These are phyloP conservation scores for Drosophila bocki DNA, from an alignment of 1,140 invertebrate genomes.

Conservation along the genomic window DNA sequence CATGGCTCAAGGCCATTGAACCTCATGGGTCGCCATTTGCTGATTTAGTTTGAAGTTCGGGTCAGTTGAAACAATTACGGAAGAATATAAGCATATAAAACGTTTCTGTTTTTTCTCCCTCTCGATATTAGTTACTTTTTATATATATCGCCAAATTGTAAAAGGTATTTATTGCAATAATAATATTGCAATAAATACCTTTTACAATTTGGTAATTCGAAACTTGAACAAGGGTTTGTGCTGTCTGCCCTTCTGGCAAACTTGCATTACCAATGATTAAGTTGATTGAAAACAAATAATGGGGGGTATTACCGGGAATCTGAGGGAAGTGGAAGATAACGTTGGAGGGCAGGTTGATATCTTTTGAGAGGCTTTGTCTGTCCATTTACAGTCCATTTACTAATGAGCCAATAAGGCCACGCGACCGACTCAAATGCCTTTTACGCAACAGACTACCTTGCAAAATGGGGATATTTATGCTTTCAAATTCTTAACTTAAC, in stretches of 20 bases:
- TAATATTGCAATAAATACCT: not conserved
- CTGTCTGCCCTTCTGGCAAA: not conserved
- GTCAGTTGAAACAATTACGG: not conserved
- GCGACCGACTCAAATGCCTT: slow-evolving; percentile 26
- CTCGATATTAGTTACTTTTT: not conserved
- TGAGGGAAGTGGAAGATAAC: slow-evolving; percentile 10
- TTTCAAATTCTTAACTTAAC: slow-evolving; percentile 7
- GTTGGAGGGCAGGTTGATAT: slow-evolving; percentile 34
- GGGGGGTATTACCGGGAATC: slow-evolving; percentile 22
- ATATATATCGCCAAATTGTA: too few relatives aligned
- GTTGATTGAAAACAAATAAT: slow-evolving; percentile 46
- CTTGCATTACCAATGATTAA: slow-evolving; percentile 48
- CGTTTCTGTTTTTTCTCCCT: not conserved
- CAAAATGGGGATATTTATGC: slow-evolving; percentile 11
- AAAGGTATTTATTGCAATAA: too few relatives aligned
- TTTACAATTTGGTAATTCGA: slow-evolving; percentile 9
- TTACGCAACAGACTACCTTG: not conserved
- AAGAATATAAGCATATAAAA: not conserved
- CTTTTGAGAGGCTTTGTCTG: slow-evolving; percentile 66
- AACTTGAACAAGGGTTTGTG: not conserved
- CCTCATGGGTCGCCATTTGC: not conserved
- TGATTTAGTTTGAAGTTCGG: not conserved
- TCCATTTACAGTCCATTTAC: slow-evolving; percentile 74
- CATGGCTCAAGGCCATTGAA: slow-evolving; percentile 15
- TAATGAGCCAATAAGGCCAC: slow-evolving; percentile 76